These are phyloP conservation scores for Paraplagusia blochii DNA, from an alignment of 2,113 vertebrate species.

Conservation along the genomic window DNA sequence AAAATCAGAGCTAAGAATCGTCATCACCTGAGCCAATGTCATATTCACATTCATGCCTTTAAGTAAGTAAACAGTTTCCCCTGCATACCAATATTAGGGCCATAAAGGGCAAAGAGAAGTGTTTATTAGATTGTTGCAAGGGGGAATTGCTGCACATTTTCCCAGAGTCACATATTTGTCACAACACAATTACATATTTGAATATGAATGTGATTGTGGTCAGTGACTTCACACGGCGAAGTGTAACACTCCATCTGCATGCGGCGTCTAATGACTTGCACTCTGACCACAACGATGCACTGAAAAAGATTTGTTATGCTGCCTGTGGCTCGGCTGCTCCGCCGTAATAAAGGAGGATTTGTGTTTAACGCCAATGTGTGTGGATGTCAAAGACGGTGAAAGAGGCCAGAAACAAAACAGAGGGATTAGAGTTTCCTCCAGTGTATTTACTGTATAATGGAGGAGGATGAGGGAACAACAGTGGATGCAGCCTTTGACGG, in stretches of 20 bases:
- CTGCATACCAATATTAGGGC: background rate
- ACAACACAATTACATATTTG: slow-evolving; percentile 2
- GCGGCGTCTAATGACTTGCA: slow-evolving; percentile 1
- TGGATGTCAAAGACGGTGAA: slow-evolving; percentile 30
- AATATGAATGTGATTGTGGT: slow-evolving; percentile 7
- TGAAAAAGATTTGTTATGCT: slow-evolving; percentile 15
- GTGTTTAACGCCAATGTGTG: slow-evolving; percentile 24
- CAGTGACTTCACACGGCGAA: background rate
- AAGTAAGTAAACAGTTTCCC: background rate
- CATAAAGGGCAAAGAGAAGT: background rate
- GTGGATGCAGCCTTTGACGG: slow-evolving; percentile 31
- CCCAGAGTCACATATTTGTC: background rate
- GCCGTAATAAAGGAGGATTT: slow-evolving; percentile 33
- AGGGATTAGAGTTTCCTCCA: slow-evolving; percentile 24
- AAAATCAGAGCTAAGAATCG: too few species aligned
- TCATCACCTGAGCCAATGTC: too few species aligned
- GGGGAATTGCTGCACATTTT: background rate
- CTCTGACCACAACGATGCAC: slow-evolving; percentile 10
- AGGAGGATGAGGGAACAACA: slow-evolving; percentile 25
- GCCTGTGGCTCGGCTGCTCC: slow-evolving; percentile 2
- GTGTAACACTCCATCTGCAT: background rate
- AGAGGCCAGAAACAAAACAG: slow-evolving; percentile 34
- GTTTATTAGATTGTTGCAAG: background rate
- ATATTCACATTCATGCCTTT: background rate
- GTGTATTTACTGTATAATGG: slow-evolving; percentile 41